Evolutionary conservation across 2,113 vertebrate genomes (phyloP), one percentile per base, ranked within the genome.

Genomic region (Mesitornis unicolor): DNA sequence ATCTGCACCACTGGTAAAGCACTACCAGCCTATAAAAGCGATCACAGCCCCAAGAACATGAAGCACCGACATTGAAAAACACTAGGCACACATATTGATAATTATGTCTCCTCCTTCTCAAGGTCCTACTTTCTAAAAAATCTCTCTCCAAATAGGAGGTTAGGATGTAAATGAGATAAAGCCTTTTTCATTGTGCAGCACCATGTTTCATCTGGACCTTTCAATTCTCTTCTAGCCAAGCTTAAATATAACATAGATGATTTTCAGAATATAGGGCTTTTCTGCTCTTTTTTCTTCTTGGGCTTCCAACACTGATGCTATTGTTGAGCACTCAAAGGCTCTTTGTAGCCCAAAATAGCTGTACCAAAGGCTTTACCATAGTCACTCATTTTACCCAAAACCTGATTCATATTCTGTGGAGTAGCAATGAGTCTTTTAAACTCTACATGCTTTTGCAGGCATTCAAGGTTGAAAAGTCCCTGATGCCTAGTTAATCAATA

Each of bases 401-500:
- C 45, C 48, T 86, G 60, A 89, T 93, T 95, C 91, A 75, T 65
- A 95, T 94, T 94, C 94, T 86, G 90, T 69, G 65, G 36, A 68
- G 83, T 64, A 90, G 83, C 24, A 51, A 91, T 60, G 36, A 88
- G 71, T 92, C 91, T 95, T 97, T 96, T 86, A 95, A 97, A 91
- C 74, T 75, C 93, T 76, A 93, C 79, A 90, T 73, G 87, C 82
- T 94, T 95, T 95, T 96, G 69, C 82, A 95, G 85, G 85, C 76
- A 67, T 95, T 83, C 95, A 90, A 86, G 75, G 89, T 95, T 91
- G 95, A 94, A 54, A 97, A 96, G 59, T 96, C 92, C 89, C 91
- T 25, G n/a, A 71, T 95, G 94, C 54, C 87, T 94, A 75, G 91
- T 91, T 97, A 97, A 95, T 96, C 95, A 97, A 97, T 97, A 97